Evolutionary conservation across 2,888 invertebrate species (phyloP).

Genomic region (Odontomyia ornata): DNA sequence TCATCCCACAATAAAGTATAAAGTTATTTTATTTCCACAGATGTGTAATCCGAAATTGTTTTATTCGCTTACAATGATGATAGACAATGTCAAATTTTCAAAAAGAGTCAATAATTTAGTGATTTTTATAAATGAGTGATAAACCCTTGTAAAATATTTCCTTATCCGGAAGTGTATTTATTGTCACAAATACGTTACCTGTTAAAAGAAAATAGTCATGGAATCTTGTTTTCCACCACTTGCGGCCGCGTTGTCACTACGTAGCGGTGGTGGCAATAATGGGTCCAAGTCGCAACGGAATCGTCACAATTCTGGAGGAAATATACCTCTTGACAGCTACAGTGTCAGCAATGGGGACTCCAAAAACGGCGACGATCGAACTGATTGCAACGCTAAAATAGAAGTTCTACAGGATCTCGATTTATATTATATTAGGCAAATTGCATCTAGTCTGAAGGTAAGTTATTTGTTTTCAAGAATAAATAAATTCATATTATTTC

Average conservation of each 20-base stretch:
- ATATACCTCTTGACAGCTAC: constrained; percentile 39
- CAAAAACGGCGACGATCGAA: constrained; percentile 46
- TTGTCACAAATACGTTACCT: constrained; percentile 8
- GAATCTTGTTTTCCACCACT: constrained; percentile 67
- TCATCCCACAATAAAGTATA: too few species aligned
- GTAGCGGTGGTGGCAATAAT: constrained; percentile 59
- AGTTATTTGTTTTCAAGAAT: constrained; percentile 39
- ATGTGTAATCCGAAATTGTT: too few species aligned
- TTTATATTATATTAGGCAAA: constrained; percentile 67
- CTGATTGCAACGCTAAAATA: constrained; percentile 60
- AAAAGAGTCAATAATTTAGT: too few species aligned
- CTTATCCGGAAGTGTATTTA: too few species aligned
- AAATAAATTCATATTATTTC: neutral
- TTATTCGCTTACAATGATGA: too few species aligned
- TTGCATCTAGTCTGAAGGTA: constrained; percentile 68
- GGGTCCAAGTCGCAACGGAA: constrained; percentile 54
- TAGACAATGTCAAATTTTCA: too few species aligned
- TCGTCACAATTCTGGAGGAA: constrained; percentile 57
- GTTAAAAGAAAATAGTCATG: constrained; percentile 56
- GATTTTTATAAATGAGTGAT: too few species aligned
- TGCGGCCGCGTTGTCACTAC: constrained; percentile 62
- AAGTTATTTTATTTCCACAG: too few species aligned
- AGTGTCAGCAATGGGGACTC: constrained; percentile 40
- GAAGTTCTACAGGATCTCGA: constrained; percentile 67
- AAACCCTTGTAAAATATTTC: too few species aligned